phyloP scores from a whole-genome alignment of 2,113 vertebrate genomes.

The Phrynocephalus versicolor region DNA sequence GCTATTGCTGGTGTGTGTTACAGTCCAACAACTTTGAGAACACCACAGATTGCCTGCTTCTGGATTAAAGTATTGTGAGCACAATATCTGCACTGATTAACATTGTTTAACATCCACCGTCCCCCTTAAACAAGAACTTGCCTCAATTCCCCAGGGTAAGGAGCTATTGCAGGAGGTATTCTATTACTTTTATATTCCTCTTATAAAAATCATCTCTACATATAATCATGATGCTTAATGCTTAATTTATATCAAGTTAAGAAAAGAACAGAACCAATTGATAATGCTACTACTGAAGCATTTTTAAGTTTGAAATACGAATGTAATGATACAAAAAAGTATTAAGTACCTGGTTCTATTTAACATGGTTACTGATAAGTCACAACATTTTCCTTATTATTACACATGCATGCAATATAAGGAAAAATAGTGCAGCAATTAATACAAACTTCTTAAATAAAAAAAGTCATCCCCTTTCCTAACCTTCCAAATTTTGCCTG shows the following conservation, averaged over 20 bases:
- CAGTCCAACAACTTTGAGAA: background rate
- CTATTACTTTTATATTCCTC: constrained; percentile 46
- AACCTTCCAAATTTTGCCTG: constrained; percentile 66
- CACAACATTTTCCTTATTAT: constrained; percentile 73
- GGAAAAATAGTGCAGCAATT: constrained; percentile 75
- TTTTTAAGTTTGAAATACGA: constrained; percentile 72
- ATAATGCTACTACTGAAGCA: constrained; percentile 64
- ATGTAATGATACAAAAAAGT: constrained; percentile 73
- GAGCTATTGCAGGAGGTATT: constrained; percentile 30
- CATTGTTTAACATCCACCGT: background rate
- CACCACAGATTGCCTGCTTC: no score
- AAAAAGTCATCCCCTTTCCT: constrained; percentile 70
- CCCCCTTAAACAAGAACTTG: background rate
- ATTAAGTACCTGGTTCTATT: constrained; percentile 74
- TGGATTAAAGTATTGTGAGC: background rate
- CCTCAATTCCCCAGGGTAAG: constrained; percentile 15
- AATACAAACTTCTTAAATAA: constrained; percentile 71
- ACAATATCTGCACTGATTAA: background rate
- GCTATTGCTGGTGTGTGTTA: background rate
- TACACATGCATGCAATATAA: constrained; percentile 79
- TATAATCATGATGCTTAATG: constrained; percentile 31
- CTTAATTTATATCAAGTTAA: constrained; percentile 51
- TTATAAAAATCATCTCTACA: constrained; percentile 15
- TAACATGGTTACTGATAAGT: constrained; percentile 79
- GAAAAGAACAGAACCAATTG: constrained; percentile 50